Evolutionary conservation across 2,797 vertebrate genomes (phyloP), one percentile per base, ranked within the genome.

Genomic region (Parotocinclus haroldoi): DNA sequence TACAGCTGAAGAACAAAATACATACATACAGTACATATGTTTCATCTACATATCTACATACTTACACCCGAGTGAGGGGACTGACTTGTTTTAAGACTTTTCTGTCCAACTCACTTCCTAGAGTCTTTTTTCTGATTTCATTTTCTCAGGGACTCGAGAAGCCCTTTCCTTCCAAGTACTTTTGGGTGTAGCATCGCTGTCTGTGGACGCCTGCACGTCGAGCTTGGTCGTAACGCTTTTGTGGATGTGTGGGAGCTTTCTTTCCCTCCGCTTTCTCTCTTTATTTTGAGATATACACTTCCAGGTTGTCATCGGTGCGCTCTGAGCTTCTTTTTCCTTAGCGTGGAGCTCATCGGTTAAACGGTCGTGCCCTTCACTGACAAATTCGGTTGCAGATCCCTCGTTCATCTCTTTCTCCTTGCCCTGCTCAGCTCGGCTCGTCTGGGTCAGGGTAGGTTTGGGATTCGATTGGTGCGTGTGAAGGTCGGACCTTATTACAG

Each of bases 391-490:
- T 1, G 45, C 3, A 9, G 39, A 54, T 45, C 48, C 12, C 38
- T 51, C 27, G 3, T 14, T 51, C 4, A 37, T 37, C 19, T 49
- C 13, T 10, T 48, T 42, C 36, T 68, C 59, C 37, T 71, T 54
- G 1, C 38, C 58, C 42, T 44, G 52, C 38, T 53, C 5, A 1
- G 42, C 39, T 44, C 36, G 39, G 1, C 39, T 44, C 37, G 39
- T 55, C 38, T 58, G 61, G 44, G 71, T 65, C 39, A 53, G 42
- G 39, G 59, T 61, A 63, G 51, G 49, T 76, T 76, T 75, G 73
- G 0, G 72, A 72, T 53, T 59, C 16, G 85, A 71, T 66, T 89
- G 81, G 68, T 82, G 76, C 77, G 83, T 80, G 17, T 91, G 83
- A 79, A 78, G 72, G 72, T 82, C 82, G 14, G 91, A 89, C 67